These are phyloP conservation scores for Bucco capensis DNA, from an alignment of 2,113 vertebrate species.

Conservation along the genomic window DNA sequence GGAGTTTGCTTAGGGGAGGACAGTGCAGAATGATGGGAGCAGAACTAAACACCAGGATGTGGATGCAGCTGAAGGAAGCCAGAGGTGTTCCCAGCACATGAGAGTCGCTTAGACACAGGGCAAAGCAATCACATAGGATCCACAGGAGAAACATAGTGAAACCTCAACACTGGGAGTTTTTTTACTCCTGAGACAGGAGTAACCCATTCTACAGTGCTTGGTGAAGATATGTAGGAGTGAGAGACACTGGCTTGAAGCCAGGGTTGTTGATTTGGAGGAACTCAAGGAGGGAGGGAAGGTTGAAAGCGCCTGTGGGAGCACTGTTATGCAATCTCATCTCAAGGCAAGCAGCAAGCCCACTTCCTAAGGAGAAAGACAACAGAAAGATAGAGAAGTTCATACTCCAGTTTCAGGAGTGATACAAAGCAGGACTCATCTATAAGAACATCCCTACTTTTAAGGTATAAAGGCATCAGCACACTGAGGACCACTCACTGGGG, in stretches of 20 bases:
- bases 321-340: background rate
- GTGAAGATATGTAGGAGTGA: background rate
- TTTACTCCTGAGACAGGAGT: no score
- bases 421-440: accelerated
- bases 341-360: background rate
- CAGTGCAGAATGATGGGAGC: background rate
- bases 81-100: background rate
- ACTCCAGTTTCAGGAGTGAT: background rate
- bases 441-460: background rate
- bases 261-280: background rate
- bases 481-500: no score
- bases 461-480: background rate
- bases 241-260: background rate
- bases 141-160: background rate
- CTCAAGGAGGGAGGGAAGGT: background rate
- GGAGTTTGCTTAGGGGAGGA: background rate
- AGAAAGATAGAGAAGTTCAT: background rate
- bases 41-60: background rate
- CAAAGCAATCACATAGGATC: background rate
- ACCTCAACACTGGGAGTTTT: no score
- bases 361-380: background rate
- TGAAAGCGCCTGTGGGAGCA: background rate
- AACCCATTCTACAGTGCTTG: background rate
- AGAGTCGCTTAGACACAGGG: background rate
- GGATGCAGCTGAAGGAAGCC: background rate